Percentiles rank a stretch among this genome's conserved stretches.
phyloP scores from a whole-genome alignment of 2,888 invertebrate genomes.

The Papilio elwesi region DNA sequence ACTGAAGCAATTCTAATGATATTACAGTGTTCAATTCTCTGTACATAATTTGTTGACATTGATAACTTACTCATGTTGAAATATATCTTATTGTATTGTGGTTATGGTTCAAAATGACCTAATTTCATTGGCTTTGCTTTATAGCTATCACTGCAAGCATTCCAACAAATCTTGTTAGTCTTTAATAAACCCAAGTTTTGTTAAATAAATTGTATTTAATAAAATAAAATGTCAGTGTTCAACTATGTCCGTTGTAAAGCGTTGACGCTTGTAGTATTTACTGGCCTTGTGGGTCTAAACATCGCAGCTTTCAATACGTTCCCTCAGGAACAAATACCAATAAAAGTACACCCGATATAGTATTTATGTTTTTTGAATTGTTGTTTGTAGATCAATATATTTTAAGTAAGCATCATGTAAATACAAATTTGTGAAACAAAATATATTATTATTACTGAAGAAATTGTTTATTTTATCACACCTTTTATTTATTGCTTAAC shows the following conservation, averaged over 20 bases:
- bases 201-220: conserved; percentile 19
- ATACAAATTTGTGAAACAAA: conserved; percentile 81
- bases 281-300: conserved; percentile 4
- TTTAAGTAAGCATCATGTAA: conserved; percentile 81
- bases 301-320: conserved; percentile 19
- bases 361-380: conserved; percentile 71
- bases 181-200: conserved; percentile 19
- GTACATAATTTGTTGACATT: conserved; percentile 72
- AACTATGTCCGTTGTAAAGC: not conserved
- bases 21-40: conserved; percentile 73
- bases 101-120: conserved; percentile 50
- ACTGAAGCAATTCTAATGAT: conserved; percentile 66
- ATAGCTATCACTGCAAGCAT: conserved; percentile 67
- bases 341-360: conserved; percentile 72
- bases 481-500: no score
- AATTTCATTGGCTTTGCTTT: conserved; percentile 47
- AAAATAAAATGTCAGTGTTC: not conserved
- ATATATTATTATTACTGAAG: conserved; percentile 74
- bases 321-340: conserved; percentile 59
- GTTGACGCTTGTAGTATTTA: not conserved
- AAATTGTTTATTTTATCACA: conserved; percentile 41
- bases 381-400: conserved; percentile 73
- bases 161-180: conserved; percentile 59
- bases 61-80: conserved; percentile 44
- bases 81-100: conserved; percentile 45